Evolutionary conservation across 2,113 vertebrate species (phyloP), one percentile per base, ranked within the genome.

Genomic region (Heptranchias perlo): DNA sequence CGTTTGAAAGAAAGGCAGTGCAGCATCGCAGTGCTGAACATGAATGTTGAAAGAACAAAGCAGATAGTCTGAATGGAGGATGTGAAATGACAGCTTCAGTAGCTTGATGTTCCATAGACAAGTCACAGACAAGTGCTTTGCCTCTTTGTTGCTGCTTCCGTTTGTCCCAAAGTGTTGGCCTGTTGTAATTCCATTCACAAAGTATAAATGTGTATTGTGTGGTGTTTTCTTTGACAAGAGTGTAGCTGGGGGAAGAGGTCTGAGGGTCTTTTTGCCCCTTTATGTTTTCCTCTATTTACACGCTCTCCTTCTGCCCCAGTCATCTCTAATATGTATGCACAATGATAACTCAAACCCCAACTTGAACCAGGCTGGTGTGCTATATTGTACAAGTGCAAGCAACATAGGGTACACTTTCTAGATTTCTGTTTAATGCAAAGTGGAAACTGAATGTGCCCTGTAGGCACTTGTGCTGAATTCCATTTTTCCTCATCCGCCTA

Each of bases 1-100:
- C 65, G 28, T 52, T 95, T 4, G 44, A 69, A 67, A 35, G 94
- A 35, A 69, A 67, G 94, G 10, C 64, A 69, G 94, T 31, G 44
- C 64, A 73, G 65, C 65, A 69, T 49, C 11, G 64, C 65, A 52
- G 65, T 67, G 64, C 93, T 65, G 93, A 93, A 93, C 89, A 62
- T 62, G 61, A 69, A 69, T 95, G 93, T 95, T 69, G 64, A 95
- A 67, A 95, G 93, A 69, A 95, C 93, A 95, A 69, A 95, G 64
- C 93, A 49, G 62, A 49, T 13, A 23, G 62, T 69, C 64, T 95
- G 93, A 95, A 95, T 28, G 64, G 62, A 95, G 64, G 93, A 95
- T 95, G 64, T 69, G 64, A 69, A 95, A 95, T 67, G 93, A 65
- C 64, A 65, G 93, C 44, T 69, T 95, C 93, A 95, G 64, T 28